A percentile compares a stretch with the other conserved stretches of the same genome.
Evolutionary conservation across 2,888 invertebrate genomes (phyloP).

Genomic region (Calameuta pallipes): DNA sequence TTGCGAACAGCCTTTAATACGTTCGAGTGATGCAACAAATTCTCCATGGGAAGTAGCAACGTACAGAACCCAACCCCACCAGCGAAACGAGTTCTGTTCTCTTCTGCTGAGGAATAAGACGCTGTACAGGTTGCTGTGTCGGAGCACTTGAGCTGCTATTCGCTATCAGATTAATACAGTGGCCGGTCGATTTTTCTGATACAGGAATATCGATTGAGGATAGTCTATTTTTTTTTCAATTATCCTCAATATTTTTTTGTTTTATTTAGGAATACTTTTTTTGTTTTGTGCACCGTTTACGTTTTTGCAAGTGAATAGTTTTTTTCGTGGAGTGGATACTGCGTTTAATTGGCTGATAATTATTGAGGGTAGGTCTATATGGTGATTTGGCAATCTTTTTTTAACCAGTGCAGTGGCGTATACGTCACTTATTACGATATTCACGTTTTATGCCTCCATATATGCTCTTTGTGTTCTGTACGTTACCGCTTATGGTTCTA

Average conservation of each 20-base stretch:
- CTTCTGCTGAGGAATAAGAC: background rate
- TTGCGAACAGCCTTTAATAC: background rate
- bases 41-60: conserved; percentile 1
- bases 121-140: background rate
- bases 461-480: background rate
- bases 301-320: background rate
- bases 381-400: background rate
- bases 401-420: background rate
- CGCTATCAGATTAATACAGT: conserved; percentile 1
- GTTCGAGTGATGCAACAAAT: background rate
- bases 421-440: background rate
- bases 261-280: no score
- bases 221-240: background rate
- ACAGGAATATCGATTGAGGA: background rate
- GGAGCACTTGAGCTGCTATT: background rate
- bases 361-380: background rate
- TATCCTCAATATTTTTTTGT: no score
- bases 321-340: background rate
- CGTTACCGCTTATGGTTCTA: background rate
- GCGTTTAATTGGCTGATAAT: background rate
- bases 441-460: background rate
- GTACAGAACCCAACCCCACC: background rate
- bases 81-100: background rate
- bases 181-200: background rate
- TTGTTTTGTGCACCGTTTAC: background rate